Conservation (phyloP, 2,113 vertebrate species). For the Cyrtonyx montezumae region DNA sequence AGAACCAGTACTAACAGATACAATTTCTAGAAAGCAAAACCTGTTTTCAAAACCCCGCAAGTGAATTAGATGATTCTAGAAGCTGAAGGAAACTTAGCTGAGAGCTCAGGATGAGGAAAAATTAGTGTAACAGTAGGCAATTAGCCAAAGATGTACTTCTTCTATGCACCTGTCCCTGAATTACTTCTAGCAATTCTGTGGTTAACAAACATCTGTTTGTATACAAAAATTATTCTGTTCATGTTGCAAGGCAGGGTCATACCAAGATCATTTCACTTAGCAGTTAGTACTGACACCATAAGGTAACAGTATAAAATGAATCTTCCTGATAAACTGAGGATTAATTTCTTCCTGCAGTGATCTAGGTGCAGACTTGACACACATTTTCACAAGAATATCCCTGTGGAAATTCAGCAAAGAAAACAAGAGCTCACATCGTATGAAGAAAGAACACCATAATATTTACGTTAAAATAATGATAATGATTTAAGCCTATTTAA, state of each 20-base stretch:
- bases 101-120: not conserved
- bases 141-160: not conserved
- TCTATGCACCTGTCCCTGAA: not conserved
- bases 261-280: not conserved
- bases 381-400: not conserved
- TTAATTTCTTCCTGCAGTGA: not conserved
- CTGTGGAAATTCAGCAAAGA: not conserved
- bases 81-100: not conserved
- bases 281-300: not conserved
- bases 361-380: not conserved
- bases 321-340: not conserved
- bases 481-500: not conserved
- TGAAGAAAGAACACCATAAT: not conserved
- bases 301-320: not conserved
- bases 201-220: not conserved
- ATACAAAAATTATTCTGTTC: not conserved
- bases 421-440: not conserved
- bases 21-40: not conserved
- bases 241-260: not conserved
- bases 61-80: not conserved
- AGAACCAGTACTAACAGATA: not conserved
- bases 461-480: accelerated
- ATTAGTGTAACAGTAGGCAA: not conserved
- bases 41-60: not conserved
- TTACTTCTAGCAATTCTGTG: not conserved